These are phyloP conservation scores for Sipha maydis DNA, from an alignment of 2,888 invertebrate species.

Conservation along the genomic window DNA sequence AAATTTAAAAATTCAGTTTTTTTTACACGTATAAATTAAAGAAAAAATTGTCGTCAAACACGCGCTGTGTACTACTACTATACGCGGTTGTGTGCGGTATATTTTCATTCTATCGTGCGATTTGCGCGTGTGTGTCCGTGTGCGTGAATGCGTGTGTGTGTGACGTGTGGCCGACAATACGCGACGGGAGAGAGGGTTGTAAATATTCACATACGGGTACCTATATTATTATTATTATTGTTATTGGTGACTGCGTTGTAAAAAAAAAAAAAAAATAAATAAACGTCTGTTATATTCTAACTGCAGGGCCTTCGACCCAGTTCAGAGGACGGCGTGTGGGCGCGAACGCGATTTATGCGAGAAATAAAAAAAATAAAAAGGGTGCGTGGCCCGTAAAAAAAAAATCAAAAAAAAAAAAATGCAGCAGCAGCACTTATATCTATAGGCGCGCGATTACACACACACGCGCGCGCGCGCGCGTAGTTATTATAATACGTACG, in stretches of 20 bases:
- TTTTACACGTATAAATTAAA: no score
- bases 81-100: background rate
- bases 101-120: background rate
- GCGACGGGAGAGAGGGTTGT: background rate
- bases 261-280: no score
- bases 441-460: background rate
- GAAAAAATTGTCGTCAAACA: background rate
- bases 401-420: background rate
- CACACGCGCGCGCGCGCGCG: background rate
- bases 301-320: background rate
- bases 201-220: background rate
- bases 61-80: background rate
- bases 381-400: conserved; percentile 6
- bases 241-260: background rate
- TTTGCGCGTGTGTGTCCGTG: no score
- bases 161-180: background rate
- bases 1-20: no score
- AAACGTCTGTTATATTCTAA: background rate
- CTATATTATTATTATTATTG: background rate
- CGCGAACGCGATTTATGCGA: conserved; percentile 2
- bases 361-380: conserved; percentile 7
- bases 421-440: background rate
- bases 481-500: background rate
- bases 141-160: background rate
- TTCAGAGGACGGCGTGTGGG: conserved; percentile 13